Base-by-base conservation (phyloP, 2,888 invertebrate genomes). In the Cerastoderma edule region DNA sequence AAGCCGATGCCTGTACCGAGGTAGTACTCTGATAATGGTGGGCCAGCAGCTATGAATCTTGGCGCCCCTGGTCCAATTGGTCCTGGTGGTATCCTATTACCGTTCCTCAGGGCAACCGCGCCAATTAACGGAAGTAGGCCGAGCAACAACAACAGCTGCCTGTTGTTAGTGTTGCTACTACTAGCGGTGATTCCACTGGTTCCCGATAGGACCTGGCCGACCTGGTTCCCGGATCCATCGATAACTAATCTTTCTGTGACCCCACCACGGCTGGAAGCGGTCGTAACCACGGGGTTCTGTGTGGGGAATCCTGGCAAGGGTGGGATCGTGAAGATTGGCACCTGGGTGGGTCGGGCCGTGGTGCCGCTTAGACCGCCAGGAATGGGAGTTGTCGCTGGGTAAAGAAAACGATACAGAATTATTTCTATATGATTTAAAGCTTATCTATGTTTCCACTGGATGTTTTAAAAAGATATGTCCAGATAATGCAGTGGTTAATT, bases 101-200 rank as follows among this genome's bases (percentile, higher is more conserved):
- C 64, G 28, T 56, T 56, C n/a, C 68, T 48, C n/a, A 73, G 39
- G 33, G 70, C 68, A 28, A 67, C 46, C 0, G 81, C 81, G 8
- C 81, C 81, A 0, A 81, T 32, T 2, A 81, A 24, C 2, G 81
- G 81, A 3, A 81, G 33, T 28, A 81, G 28, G 35, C 75, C 68
- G 0, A 78, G 60, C 10, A 81, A 60, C 27, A 73, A 28, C 67
- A 81, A 39, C 35, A 81, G 53, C 1, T 67, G 73, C n/a, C 57
- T 44, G 56, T 68, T 78, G 57, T 68, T 70, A 39, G n/a, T 63
- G 4, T 19, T n/a, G 24, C 60, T 60, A 2, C 22, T n/a, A 8
- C 24, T 33, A 30, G n/a, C 16, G 30, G 56, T 5, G 16, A 2
- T 4, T 22, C 56, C 30, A 4, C 30, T 56, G 13, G 24, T 33